phyloP scores from a whole-genome alignment of 1,140 invertebrate species.

The Plectrocnemia conspersa region DNA sequence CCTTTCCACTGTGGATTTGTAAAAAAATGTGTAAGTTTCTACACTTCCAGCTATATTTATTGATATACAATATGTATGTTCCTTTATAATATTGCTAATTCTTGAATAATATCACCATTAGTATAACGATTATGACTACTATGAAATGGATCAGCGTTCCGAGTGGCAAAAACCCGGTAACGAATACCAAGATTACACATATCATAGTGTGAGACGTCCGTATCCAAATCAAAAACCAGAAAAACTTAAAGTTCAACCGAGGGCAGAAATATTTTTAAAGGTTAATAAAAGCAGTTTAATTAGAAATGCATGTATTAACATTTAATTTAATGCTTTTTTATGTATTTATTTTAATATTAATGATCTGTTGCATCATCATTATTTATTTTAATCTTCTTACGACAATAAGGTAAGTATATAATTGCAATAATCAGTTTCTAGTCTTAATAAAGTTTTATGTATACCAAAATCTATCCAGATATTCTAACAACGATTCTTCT shows the following conservation, averaged over 20 bases:
- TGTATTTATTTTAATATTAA: no score
- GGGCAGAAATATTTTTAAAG: slow-evolving; percentile 32
- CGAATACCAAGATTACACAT: slow-evolving; percentile 21
- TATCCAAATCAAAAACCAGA: slow-evolving; percentile 32
- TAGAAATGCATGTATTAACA: no score
- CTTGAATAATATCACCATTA: slow-evolving; percentile 4
- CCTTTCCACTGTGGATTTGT: no score
- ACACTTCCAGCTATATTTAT: neutral
- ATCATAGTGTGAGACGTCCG: slow-evolving; percentile 27
- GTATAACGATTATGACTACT: slow-evolving; percentile 30
- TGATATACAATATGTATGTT: neutral
- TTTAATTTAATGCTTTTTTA: no score
- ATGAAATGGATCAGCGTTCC: slow-evolving; percentile 29
- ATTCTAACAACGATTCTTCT: no score
- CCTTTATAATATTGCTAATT: neutral
- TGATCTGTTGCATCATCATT: no score
- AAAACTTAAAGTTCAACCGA: slow-evolving; percentile 30
- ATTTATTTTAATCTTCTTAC: no score
- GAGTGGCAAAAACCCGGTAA: slow-evolving; percentile 28
- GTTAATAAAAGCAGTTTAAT: slow-evolving; percentile 14
- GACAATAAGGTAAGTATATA: no score
- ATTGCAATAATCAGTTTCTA: no score
- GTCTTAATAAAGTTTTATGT: no score
- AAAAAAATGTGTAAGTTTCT: no score
- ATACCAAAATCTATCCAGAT: no score